phyloP scores from a whole-genome alignment of 2,888 invertebrate species.

The Leptinotarsa tumamoca region DNA sequence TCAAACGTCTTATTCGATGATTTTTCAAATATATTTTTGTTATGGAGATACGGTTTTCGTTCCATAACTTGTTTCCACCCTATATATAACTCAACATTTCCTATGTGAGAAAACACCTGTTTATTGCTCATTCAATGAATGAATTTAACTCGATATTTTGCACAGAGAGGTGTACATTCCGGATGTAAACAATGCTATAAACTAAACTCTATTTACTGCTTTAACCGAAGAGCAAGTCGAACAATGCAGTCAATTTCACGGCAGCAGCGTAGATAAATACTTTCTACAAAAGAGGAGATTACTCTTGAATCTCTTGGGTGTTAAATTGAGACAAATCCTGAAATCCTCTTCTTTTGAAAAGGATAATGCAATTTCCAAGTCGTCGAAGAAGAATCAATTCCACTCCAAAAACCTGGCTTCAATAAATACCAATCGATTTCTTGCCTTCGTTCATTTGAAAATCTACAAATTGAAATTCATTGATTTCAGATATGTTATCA shows the following conservation, averaged over 20 bases:
- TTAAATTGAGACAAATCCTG: background rate
- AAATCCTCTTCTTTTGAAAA: background rate
- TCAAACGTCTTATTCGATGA: no score
- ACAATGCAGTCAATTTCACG: background rate
- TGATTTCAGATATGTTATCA: no score
- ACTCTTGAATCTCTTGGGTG: background rate
- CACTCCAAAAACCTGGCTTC: no score
- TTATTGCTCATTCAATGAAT: no score
- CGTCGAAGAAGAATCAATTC: background rate
- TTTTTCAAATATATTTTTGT: no score
- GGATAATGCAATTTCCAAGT: constrained; percentile 5
- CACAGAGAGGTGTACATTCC: background rate
- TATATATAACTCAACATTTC: no score
- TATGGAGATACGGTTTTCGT: no score
- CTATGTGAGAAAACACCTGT: no score
- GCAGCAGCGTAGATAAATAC: constrained; percentile 1
- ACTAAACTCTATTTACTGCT: background rate
- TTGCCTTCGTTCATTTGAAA: no score
- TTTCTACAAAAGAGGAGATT: background rate
- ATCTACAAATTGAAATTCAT: no score
- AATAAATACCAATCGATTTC: no score
- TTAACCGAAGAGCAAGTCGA: background rate
- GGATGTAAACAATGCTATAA: background rate
- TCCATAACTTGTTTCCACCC: no score
- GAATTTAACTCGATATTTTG: background rate